phyloP scores from a whole-genome alignment of 2,888 invertebrate species.

The Scotopteryx bipunctaria region DNA sequence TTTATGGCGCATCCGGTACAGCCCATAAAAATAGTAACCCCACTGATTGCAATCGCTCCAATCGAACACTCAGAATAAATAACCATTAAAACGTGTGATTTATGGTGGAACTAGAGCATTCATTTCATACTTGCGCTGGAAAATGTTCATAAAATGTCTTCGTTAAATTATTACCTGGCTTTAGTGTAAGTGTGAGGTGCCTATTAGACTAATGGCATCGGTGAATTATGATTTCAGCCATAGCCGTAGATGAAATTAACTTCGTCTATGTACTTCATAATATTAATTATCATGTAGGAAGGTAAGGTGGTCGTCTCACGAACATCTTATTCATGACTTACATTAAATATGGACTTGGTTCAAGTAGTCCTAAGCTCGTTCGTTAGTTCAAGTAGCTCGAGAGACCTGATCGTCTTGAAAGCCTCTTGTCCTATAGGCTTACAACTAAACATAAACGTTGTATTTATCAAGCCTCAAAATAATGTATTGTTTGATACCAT shows the following conservation, averaged over 20 bases:
- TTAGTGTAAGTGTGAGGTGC: conserved; percentile 36
- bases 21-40: conserved; percentile 76
- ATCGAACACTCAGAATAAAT: conserved; percentile 66
- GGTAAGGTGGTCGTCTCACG: conserved; percentile 1
- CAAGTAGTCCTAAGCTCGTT: conserved; percentile 10
- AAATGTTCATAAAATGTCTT: conserved; percentile 43
- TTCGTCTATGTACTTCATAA: too few species aligned
- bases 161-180: conserved; percentile 37
- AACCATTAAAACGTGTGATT: conserved; percentile 72
- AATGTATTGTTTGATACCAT: too few species aligned
- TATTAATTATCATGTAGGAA: conserved; percentile 23
- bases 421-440: too few species aligned
- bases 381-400: conserved; percentile 16
- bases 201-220: conserved; percentile 36
- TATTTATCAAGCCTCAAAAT: too few species aligned
- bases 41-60: conserved; percentile 73
- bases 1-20: conserved; percentile 77
- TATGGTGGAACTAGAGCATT: conserved; percentile 54
- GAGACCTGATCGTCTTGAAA: conserved; percentile 12
- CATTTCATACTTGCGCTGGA: conserved; percentile 43
- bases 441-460: too few species aligned
- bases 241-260: conserved; percentile 24
- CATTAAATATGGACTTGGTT: conserved; percentile 14
- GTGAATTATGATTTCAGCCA: conserved; percentile 33
- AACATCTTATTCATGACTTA: conserved; percentile 14